Conservation (phyloP, 2,888 invertebrate genomes). For the Rhogogaster chlorosoma region DNA sequence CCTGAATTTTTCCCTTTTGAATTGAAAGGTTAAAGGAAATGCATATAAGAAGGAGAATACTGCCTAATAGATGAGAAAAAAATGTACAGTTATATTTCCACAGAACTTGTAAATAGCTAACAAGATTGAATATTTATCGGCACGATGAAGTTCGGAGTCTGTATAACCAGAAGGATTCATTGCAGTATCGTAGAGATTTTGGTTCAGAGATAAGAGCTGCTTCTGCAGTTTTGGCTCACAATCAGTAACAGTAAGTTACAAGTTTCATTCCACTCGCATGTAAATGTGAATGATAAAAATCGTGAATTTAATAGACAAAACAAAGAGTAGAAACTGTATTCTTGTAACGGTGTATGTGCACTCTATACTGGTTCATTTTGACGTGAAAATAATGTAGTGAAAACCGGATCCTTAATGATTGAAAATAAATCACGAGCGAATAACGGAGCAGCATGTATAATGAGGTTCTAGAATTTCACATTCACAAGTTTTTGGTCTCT, state of each 20-base stretch:
- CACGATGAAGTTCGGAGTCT: neutral
- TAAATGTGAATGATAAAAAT: neutral
- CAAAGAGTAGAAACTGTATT: neutral
- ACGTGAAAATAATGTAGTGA: neutral
- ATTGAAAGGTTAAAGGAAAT: conserved; percentile 3
- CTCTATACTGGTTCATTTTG: neutral
- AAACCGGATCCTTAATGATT: conserved; percentile 23
- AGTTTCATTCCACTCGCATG: neutral
- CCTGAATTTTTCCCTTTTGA: too few relatives aligned
- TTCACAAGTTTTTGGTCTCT: conserved; percentile 1
- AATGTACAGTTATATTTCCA: neutral
- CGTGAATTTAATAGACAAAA: neutral
- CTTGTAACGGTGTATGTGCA: neutral
- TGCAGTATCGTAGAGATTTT: neutral
- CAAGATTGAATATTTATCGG: conserved; percentile 4
- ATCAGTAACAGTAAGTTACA: neutral
- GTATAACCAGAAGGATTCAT: neutral
- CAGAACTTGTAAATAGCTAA: neutral
- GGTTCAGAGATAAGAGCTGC: neutral
- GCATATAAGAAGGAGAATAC: neutral
- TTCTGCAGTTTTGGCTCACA: neutral
- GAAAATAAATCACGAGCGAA: conserved; percentile 12
- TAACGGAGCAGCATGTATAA: neutral
- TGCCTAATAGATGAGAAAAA: neutral
- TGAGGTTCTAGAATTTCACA: conserved; percentile 2